Base-by-base conservation (phyloP, 1,140 invertebrate genomes). In the Oryctes rhinoceros region DNA sequence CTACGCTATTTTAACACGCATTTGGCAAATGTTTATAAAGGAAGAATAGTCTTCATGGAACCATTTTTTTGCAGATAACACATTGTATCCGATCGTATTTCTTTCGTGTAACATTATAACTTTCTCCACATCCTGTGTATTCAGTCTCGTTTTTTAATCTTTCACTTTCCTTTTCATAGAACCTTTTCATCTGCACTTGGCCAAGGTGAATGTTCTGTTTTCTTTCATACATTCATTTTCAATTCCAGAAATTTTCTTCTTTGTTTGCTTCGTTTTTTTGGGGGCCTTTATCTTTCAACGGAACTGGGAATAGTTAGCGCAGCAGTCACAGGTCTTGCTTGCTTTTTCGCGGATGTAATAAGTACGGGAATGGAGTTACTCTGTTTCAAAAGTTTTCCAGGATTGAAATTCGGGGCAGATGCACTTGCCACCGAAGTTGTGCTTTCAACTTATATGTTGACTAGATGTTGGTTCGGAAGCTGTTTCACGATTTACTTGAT, bases 111-210 rank as follows among this genome's bases (percentile, higher is more conserved):
- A 9, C 74, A 24, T 78, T 79, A 44, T 79, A 81, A n/a, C 30
- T 79, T 79, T 81, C 78, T 47, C 78, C 80, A 81, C 78, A 81
- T 79, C 80, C 80, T 39, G 62, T 44, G 75, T 77, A 81, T 79
- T 81, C 80, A 9, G 77, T 81, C 10, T 81, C 80, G 47, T 81
- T 77, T 4, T 35, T 37, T n/a, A 53, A n/a, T 11, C 11, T 53
- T 15, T 53, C 49, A 53, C 49, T 53, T 53, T 49, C 76, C 39
- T 80, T 49, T 78, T 77, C 35, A 30, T 79, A 39, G 48, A 80
- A 15, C 59, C 44, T 79, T 74, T 20, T 79, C 74, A 44, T 76
- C 65, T 49, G 44, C 49, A 76, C 65, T 81, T 49, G 44, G 18
- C 65, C 39, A 80, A 80, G 80, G 24, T 30, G 24, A 2, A 2